Percentiles rank a stretch among this genome's conserved stretches.
Conservation (phyloP, 2,113 vertebrate species). For the Laticauda colubrina region DNA sequence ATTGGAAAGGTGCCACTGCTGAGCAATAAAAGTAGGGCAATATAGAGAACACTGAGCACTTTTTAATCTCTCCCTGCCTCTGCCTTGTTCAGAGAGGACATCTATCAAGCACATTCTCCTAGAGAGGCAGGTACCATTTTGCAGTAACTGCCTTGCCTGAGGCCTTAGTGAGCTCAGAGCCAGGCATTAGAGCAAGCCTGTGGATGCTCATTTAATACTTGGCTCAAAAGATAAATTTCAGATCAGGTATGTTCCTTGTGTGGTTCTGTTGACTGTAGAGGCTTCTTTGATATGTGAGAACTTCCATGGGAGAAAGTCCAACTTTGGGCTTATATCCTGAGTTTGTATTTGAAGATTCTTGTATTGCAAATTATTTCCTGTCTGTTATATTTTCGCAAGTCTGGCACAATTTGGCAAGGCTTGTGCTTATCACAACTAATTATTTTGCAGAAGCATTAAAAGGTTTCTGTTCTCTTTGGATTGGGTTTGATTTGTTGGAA, state of each 20-base stretch:
- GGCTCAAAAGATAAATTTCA: not conserved
- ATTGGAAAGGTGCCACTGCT: not conserved
- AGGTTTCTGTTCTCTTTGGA: no score
- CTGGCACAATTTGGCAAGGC: no score
- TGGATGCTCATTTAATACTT: not conserved
- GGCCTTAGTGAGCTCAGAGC: not conserved
- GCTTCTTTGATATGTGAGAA: no score
- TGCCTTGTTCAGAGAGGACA: not conserved
- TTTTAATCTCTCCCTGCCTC: not conserved
- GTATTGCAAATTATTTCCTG: no score
- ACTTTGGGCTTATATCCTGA: no score
- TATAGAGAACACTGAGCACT: not conserved
- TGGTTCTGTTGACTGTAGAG: not conserved
- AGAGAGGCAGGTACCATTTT: not conserved
- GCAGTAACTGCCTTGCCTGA: not conserved
- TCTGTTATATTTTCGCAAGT: no score
- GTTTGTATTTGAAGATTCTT: no score
- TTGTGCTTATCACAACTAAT: no score
- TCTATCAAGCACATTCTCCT: not conserved
- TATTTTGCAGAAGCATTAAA: no score
- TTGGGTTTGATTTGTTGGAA: no score
- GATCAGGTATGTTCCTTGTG: not conserved
- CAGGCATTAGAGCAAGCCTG: not conserved
- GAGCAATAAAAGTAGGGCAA: not conserved
- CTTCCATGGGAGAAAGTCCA: not conserved